Base-by-base conservation (phyloP, 1,140 invertebrate species). In the Hermatobates lingyangjiaoensis region DNA sequence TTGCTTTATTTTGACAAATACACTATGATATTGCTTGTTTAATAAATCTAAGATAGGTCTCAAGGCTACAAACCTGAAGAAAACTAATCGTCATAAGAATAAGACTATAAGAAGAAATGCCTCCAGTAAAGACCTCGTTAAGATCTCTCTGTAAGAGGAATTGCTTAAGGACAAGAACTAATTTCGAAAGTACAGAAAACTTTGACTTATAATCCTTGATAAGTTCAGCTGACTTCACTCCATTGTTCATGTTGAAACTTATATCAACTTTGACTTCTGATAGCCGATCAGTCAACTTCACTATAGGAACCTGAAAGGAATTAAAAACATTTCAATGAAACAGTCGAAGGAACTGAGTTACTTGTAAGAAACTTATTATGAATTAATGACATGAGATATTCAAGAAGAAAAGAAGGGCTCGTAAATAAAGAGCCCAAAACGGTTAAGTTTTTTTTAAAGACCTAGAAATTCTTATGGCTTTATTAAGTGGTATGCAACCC, bases 11-110 rank as follows among this genome's bases (percentile, higher is more conserved):
- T n/a, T n/a, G n/a, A n/a, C n/a, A n/a, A n/a, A n/a, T n/a, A n/a
- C n/a, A n/a, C n/a, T n/a, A n/a, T n/a, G n/a, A n/a, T n/a, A n/a
- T n/a, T n/a, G n/a, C n/a, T n/a, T n/a, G n/a, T n/a, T n/a, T n/a
- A n/a, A n/a, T n/a, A n/a, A n/a, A n/a, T n/a, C n/a, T n/a, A n/a
- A n/a, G n/a, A n/a, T n/a, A n/a, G n/a, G n/a, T n/a, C n/a, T n/a
- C n/a, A n/a, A n/a, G n/a, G n/a, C n/a, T n/a, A n/a, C n/a, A n/a
- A n/a, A 85, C 82, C 76, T 96, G 91, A 54, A 98, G 74, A 70
- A 97, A 98, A 72, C 89, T 94, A 67, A 98, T 90, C 61, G 88
- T 90, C 84, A 98, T 92, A 50, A 98, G 78, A 66, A 98, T 96
- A 56, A 99, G 78, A 64, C 91, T 92, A 69, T 99, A 99, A 34